A percentile compares a stretch with the other conserved stretches of the same genome.
These are phyloP conservation scores for Poeciliopsis turneri DNA, from an alignment of 2,797 vertebrate species.

Conservation along the genomic window DNA sequence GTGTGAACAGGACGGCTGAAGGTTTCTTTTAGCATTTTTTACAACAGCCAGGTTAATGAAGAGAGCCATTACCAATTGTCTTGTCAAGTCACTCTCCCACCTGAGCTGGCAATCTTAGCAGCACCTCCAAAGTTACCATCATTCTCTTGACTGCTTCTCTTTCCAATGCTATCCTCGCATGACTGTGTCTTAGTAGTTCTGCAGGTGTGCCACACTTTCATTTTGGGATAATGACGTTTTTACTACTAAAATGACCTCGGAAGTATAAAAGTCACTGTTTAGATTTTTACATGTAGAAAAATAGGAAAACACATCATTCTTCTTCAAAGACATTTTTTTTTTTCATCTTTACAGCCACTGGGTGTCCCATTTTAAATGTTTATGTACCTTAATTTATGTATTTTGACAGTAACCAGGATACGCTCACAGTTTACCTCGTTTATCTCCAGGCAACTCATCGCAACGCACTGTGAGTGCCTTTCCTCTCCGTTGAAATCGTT, in stretches of 20 bases:
- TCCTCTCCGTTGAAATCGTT: neutral
- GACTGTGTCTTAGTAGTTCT: no score
- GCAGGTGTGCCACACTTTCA: no score
- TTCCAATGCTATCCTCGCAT: neutral
- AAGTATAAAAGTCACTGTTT: neutral
- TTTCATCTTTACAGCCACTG: neutral
- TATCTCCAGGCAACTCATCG: neutral
- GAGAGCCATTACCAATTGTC: neutral
- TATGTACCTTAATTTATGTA: neutral
- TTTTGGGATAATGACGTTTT: neutral
- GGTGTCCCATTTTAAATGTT: neutral
- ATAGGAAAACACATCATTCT: neutral
- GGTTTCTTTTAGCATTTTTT: neutral
- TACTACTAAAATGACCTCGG: neutral
- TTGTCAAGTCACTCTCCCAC: neutral
- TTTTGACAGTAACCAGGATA: neutral
- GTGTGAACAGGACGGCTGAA: neutral
- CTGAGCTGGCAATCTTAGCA: neutral
- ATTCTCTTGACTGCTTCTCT: neutral
- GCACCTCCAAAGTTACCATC: neutral
- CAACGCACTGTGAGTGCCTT: neutral
- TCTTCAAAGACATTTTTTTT: neutral
- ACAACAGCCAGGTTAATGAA: neutral
- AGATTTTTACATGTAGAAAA: neutral
- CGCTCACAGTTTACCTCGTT: neutral